These are phyloP conservation scores for Alectura lathami DNA, from an alignment of 2,113 vertebrate genomes.

Conservation along the genomic window DNA sequence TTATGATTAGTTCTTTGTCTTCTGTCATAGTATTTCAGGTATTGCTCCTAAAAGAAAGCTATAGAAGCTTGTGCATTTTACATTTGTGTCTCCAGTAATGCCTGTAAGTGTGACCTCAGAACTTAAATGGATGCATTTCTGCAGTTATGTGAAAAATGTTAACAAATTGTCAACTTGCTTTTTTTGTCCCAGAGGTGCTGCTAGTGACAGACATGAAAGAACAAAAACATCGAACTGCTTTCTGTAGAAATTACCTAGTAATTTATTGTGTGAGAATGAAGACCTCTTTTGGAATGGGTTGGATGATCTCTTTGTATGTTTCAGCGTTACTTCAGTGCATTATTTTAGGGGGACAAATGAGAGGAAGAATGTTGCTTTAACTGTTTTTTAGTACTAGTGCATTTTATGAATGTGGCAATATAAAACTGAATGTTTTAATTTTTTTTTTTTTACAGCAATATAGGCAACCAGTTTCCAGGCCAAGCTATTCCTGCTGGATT, in stretches of 20 bases:
- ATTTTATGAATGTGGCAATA: neutral
- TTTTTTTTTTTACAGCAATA: slow-evolving; percentile 58
- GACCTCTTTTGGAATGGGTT: neutral
- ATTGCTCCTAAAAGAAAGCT: neutral
- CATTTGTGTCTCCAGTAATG: neutral
- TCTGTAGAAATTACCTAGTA: neutral
- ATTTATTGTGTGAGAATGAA: neutral
- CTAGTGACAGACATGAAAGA: neutral
- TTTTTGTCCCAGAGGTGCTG: neutral
- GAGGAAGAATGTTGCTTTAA: neutral
- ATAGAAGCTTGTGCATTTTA: neutral
- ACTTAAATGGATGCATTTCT: neutral
- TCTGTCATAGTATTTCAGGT: neutral
- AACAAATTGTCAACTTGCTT: neutral
- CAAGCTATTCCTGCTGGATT: slow-evolving; percentile 73
- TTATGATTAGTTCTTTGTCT: neutral
- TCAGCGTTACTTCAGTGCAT: neutral
- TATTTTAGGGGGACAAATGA: neutral
- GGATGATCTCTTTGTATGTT: neutral
- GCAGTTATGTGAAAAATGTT: neutral
- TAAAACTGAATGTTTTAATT: neutral
- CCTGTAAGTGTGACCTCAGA: neutral
- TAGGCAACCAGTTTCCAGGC: slow-evolving; percentile 78
- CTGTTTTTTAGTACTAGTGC: neutral
- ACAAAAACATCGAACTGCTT: neutral